These are phyloP conservation scores for Molossus molossus DNA, from an alignment of 2,797 vertebrate genomes.

Conservation along the genomic window DNA sequence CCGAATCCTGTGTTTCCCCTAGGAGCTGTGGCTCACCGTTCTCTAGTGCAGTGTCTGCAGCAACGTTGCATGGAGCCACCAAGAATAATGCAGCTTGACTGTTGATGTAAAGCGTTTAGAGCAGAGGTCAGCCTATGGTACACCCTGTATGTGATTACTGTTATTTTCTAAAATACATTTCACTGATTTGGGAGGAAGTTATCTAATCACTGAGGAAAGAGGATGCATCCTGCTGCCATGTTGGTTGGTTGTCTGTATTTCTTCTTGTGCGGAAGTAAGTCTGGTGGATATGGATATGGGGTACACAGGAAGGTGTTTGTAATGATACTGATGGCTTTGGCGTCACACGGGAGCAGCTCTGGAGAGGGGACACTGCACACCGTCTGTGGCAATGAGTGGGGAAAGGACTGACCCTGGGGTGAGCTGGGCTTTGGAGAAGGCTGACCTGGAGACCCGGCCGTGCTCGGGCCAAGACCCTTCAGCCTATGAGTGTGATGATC, in stretches of 20 bases:
- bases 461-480: not conserved
- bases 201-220: not conserved
- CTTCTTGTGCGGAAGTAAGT: not conserved
- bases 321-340: not conserved
- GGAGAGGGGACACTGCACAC: rapidly evolving
- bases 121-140: not conserved
- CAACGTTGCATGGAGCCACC: not conserved
- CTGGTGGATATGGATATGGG: not conserved
- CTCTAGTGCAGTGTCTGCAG: not conserved
- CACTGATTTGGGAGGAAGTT: not conserved
- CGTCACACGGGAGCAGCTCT: not conserved
- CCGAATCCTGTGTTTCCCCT: not conserved
- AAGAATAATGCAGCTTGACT: rapidly evolving
- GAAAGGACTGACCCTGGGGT: not conserved
- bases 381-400: no score
- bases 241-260: not conserved
- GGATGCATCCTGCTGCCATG: not conserved
- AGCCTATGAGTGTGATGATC: not conserved
- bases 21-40: not conserved
- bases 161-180: not conserved
- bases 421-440: not conserved
- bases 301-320: rapidly evolving
- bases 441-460: not conserved
- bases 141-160: not conserved
- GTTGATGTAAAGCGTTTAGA: not conserved